Conservation (phyloP, 2,888 invertebrate species). For the Trilocha varians region DNA sequence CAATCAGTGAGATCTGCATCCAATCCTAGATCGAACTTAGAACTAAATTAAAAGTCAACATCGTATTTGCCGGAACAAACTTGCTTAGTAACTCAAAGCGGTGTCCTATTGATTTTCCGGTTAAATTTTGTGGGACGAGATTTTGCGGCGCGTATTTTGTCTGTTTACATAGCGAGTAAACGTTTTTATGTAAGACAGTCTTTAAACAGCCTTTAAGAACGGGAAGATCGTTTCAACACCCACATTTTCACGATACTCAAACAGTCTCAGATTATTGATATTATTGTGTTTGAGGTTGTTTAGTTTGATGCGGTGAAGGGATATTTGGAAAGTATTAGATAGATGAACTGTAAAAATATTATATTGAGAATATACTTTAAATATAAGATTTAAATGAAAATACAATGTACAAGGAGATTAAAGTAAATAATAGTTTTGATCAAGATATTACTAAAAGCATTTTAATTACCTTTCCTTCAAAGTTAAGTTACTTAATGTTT, state of each 20-base stretch:
- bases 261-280: neutral
- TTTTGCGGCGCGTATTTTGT: neutral
- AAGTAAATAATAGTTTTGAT: no score
- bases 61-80: constrained; percentile 4
- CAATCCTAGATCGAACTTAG: constrained; percentile 2
- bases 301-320: no score
- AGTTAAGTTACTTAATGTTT: no score
- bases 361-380: no score
- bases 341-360: no score
- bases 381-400: no score
- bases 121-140: constrained; percentile 1
- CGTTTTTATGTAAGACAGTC: neutral
- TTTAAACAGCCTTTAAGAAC: neutral
- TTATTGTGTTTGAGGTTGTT: neutral
- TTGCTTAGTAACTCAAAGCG: constrained; percentile 2
- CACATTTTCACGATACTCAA: neutral
- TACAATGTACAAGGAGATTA: no score
- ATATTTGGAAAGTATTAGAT: no score
- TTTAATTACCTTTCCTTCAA: no score
- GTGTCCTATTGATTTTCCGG: constrained; percentile 4
- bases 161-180: neutral
- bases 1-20: neutral
- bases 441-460: no score
- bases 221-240: neutral
- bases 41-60: constrained; percentile 6